Base-by-base conservation (phyloP, 2,113 vertebrate species). In the Siniperca chuatsi region DNA sequence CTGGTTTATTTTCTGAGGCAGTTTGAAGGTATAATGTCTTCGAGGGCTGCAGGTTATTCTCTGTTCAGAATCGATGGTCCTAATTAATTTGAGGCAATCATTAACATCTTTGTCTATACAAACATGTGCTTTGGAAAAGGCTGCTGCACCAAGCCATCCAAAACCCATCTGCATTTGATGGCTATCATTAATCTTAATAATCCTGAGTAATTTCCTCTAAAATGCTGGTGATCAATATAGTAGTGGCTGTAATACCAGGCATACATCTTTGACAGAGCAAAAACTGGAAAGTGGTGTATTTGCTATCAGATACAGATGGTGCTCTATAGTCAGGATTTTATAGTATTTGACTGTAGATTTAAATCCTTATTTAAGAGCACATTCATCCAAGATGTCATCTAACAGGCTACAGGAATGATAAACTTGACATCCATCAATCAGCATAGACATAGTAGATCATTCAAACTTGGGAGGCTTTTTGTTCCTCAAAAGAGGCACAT, bases 151-250 rank as follows among this genome's bases (percentile, higher is more conserved):
- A 68, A 75, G 74, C 73, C 46, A 82, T 66, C n/a, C 6, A 52
- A 55, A 75, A 46, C 20, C 58, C 35, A 76, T 82, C 65, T 75
- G 71, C 21, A 67, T 75, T 79, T 81, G 86, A 85, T 68, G 52
- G 46, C 69, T 78, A 8, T 61, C 80, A 87, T 87, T 68, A 75
- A 76, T 85, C 42, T 40, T 42, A 62, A 83, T 80, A 76, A 75
- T 4, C 5, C 29, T 4, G 48, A 79, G 12, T 61, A 25, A 86
- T 81, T 83, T 89, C 61, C 78, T 60, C 18, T 61, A 9, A 52
- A 9, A 77, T 75, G 20, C 15, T 42, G 11, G 16, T 52, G 70
- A 89, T 81, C 79, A 75, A 50, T 75, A 61, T 40, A 46, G 33
- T 21, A 2, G n/a, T 1, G 33, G 69, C 18, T 25, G 60, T 40